Evolutionary conservation across 1,140 invertebrate genomes (phyloP).

Genomic region (Teleopsis dalmanni): DNA sequence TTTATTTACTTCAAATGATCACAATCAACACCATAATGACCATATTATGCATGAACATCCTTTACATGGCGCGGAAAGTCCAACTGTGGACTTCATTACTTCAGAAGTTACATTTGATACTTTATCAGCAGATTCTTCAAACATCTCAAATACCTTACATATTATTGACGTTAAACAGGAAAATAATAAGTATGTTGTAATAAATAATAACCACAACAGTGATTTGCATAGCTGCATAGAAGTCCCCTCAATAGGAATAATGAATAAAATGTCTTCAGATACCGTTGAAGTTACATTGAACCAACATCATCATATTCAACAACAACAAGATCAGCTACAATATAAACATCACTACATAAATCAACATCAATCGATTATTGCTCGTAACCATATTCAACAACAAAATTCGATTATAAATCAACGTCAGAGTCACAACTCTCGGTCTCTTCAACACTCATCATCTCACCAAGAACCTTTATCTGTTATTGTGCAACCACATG

Average conservation of each 20-base stretch:
- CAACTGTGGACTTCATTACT: constrained; percentile 27
- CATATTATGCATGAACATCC: constrained; percentile 16
- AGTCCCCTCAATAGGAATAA: constrained; percentile 10
- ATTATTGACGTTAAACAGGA: constrained; percentile 30
- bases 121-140: constrained; percentile 18
- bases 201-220: neutral
- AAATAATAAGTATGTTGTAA: constrained; percentile 4
- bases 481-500: constrained; percentile 60
- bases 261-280: constrained; percentile 31
- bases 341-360: constrained; percentile 11
- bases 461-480: constrained; percentile 48
- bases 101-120: constrained; percentile 31
- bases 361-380: constrained; percentile 14
- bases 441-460: constrained; percentile 25
- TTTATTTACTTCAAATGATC: constrained; percentile 21
- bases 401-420: constrained; percentile 13
- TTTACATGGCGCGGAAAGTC: constrained; percentile 17
- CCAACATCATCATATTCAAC: constrained; percentile 30
- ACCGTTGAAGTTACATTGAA: constrained; percentile 30
- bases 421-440: constrained; percentile 33
- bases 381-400: constrained; percentile 14
- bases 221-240: constrained; percentile 1
- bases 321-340: constrained; percentile 16
- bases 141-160: constrained; percentile 11
- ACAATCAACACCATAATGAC: constrained; percentile 26